These are phyloP conservation scores for Mesochorus sp. DNA, from an alignment of 2,888 invertebrate genomes.

Conservation along the genomic window DNA sequence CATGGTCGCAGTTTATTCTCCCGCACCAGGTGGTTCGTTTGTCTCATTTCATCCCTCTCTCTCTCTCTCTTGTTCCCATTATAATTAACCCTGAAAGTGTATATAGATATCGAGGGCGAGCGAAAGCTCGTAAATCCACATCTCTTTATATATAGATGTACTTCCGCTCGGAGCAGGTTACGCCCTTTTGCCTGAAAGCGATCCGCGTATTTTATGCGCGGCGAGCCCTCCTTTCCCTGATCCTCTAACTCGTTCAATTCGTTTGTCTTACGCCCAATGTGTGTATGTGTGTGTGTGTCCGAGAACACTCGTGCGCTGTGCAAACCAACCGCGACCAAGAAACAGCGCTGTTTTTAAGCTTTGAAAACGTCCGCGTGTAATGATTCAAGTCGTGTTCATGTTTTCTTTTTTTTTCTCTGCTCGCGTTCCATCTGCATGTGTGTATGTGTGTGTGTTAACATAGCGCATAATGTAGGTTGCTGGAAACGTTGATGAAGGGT, in stretches of 20 bases:
- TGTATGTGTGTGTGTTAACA: constrained; percentile 67
- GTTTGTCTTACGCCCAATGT: constrained; percentile 63
- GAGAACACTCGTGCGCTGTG: constrained; percentile 26
- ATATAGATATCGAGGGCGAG: not conserved
- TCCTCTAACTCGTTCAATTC: constrained; percentile 52
- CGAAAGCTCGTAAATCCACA: not conserved
- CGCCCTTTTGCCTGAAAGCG: not conserved
- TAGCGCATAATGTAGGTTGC: constrained; percentile 77
- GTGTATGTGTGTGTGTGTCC: too few relatives aligned
- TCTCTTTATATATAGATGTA: not conserved
- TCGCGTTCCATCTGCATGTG: constrained; percentile 53
- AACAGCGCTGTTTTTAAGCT: not conserved
- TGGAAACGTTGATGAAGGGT: constrained; percentile 81
- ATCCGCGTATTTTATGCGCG: too few relatives aligned
- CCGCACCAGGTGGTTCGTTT: constrained; percentile 43
- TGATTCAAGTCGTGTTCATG: not conserved
- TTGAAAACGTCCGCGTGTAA: not conserved
- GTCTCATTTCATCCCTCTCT: too few relatives aligned
- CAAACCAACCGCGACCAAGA: constrained; percentile 13
- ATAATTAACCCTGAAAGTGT: constrained; percentile 23
- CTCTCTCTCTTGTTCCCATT: constrained; percentile 19
- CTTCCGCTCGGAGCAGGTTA: not conserved
- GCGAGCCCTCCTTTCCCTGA: not conserved
- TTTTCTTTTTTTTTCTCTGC: not conserved
- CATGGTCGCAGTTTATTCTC: constrained; percentile 70